Conservation (phyloP, 2,113 vertebrate species). For the Gambusia affinis region DNA sequence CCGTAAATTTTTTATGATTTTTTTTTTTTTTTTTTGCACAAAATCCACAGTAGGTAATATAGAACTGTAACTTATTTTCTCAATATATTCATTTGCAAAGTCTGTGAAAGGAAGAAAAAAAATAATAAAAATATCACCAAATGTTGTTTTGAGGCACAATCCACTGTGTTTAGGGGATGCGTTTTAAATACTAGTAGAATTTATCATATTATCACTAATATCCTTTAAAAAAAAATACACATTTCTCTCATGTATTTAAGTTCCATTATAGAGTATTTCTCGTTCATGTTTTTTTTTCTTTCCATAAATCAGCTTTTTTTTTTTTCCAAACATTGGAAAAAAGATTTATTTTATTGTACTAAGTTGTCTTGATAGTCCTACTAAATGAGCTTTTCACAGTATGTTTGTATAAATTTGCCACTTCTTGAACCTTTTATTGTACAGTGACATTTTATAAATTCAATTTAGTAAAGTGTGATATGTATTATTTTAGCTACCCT, state of each 20-base stretch:
- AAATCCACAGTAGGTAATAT: conserved; percentile 49
- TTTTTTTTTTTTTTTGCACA: conserved; percentile 52
- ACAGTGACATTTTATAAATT: conserved; percentile 78
- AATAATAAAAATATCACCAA: not conserved
- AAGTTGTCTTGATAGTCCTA: conserved; percentile 66
- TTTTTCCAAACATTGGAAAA: conserved; percentile 53
- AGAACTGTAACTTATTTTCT: conserved; percentile 66
- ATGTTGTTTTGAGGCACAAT: conserved; percentile 13
- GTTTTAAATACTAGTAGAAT: conserved; percentile 32
- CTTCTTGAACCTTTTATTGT: conserved; percentile 74
- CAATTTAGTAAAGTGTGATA: conserved; percentile 73
- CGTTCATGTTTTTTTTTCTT: conserved; percentile 50
- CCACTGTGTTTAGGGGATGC: conserved; percentile 45
- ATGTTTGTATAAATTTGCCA: conserved; percentile 74
- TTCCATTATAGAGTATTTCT: conserved; percentile 55
- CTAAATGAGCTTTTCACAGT: conserved; percentile 70
- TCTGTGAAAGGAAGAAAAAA: not conserved
- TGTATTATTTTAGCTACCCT: conserved; percentile 75
- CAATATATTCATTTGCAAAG: conserved; percentile 42
- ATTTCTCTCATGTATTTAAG: conserved; percentile 45
- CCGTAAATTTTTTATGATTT: conserved; percentile 38
- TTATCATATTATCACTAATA: conserved; percentile 28
- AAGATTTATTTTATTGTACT: conserved; percentile 68
- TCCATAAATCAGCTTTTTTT: conserved; percentile 43
- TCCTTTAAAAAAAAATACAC: conserved; percentile 17